Conservation (phyloP, 2,888 invertebrate genomes). For the Leptinotarsa rubiginosa region DNA sequence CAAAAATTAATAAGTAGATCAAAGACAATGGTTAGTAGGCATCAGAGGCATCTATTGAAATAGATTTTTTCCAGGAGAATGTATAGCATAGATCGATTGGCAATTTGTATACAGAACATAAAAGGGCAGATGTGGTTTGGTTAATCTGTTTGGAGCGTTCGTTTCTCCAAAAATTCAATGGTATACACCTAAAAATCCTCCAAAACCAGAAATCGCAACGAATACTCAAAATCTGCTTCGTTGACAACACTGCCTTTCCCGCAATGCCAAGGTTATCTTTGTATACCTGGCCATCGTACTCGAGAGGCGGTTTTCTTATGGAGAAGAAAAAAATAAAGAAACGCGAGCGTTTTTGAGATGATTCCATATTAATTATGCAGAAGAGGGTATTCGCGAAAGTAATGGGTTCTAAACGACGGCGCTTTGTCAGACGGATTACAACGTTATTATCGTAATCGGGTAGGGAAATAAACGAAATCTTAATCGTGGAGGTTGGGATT, state of each 20-base stretch:
- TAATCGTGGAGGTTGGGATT: not conserved
- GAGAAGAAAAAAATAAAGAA: slow-evolving; percentile 40
- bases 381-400: slow-evolving; percentile 41
- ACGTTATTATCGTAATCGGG: slow-evolving; percentile 29
- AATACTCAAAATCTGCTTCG: too few relatives aligned
- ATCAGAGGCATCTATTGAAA: too few relatives aligned
- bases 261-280: slow-evolving; percentile 60
- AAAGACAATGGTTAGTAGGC: too few relatives aligned
- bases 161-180: too few relatives aligned
- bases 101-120: too few relatives aligned
- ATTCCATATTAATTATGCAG: slow-evolving; percentile 46
- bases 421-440: slow-evolving; percentile 35
- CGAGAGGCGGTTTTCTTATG: slow-evolving; percentile 34
- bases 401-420: slow-evolving; percentile 37
- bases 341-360: slow-evolving; percentile 39
- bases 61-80: too few relatives aligned
- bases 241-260: slow-evolving; percentile 51
- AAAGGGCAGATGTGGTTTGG: too few relatives aligned
- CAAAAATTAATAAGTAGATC: too few relatives aligned
- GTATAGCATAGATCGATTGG: too few relatives aligned
- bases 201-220: too few relatives aligned
- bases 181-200: too few relatives aligned
- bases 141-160: too few relatives aligned
- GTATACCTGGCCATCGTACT: slow-evolving; percentile 62
- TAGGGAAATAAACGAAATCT: not conserved